Percentiles rank a stretch among this genome's conserved stretches.
Evolutionary conservation across 2,113 vertebrate genomes (phyloP).

Genomic region (Dicentrarchus labrax): DNA sequence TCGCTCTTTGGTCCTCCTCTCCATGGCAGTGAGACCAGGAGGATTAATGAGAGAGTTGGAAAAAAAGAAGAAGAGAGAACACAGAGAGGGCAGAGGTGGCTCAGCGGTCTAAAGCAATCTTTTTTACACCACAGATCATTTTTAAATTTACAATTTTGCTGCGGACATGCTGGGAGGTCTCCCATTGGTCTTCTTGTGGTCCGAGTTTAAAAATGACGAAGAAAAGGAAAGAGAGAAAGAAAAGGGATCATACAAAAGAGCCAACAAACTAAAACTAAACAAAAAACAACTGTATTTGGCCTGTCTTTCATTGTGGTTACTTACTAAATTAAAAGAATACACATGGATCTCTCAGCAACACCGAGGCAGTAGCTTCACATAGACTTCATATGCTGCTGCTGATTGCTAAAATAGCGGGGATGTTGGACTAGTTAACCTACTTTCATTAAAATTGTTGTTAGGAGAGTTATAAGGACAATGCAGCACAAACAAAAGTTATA

Average conservation of each 20-base stretch:
- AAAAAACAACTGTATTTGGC: neutral
- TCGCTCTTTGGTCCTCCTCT: slow-evolving; percentile 22
- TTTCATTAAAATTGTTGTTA: neutral
- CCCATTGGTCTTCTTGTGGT: neutral
- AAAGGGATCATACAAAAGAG: neutral
- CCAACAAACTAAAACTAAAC: neutral
- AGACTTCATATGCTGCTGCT: neutral
- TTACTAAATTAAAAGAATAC: neutral
- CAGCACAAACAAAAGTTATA: neutral
- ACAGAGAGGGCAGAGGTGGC: neutral
- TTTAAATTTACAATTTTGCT: slow-evolving; percentile 8
- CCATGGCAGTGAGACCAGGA: neutral
- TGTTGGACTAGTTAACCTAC: neutral
- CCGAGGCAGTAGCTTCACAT: neutral
- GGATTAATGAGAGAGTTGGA: slow-evolving; percentile 52
- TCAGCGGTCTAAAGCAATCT: too few species aligned
- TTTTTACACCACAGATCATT: neutral
- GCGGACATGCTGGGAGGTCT: neutral
- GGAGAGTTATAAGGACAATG: neutral
- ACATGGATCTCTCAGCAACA: neutral
- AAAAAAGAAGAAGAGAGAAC: slow-evolving; percentile 9
- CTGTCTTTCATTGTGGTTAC: neutral
- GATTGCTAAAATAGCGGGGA: neutral
- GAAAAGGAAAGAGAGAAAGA: slow-evolving; percentile 1
- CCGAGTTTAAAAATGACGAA: slow-evolving; percentile 6